Evolutionary conservation across 2,797 vertebrate species (phyloP).

Genomic region (Amniataba percoides): DNA sequence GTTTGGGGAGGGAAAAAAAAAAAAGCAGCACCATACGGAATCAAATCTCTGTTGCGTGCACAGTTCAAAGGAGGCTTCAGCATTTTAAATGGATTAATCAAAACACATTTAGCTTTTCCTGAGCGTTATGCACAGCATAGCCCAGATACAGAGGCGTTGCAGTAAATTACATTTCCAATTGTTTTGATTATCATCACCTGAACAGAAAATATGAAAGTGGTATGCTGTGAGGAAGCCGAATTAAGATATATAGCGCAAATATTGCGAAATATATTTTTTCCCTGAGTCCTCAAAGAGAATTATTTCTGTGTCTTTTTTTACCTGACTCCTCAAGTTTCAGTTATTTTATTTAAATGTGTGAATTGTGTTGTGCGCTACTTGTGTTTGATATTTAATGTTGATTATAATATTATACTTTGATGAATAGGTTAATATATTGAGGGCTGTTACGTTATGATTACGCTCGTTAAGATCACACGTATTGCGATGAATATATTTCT

Average conservation of each 20-base stretch:
- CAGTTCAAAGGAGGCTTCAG: slow-evolving; percentile 68
- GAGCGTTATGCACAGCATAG: slow-evolving; percentile 38
- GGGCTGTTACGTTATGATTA: slow-evolving; percentile 21
- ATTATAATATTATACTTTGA: slow-evolving; percentile 47
- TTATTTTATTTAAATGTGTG: slow-evolving; percentile 18
- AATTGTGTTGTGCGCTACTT: slow-evolving; percentile 9
- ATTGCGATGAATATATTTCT: slow-evolving; percentile 7
- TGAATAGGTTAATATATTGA: slow-evolving; percentile 22
- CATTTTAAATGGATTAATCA: slow-evolving; percentile 74
- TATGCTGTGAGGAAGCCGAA: slow-evolving; percentile 12
- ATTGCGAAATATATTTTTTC: slow-evolving; percentile 27
- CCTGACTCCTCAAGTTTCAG: slow-evolving; percentile 6
- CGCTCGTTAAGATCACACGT: slow-evolving; percentile 11
- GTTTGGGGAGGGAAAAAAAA: background rate
- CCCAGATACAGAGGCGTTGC: slow-evolving; percentile 50
- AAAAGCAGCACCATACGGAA: slow-evolving; percentile 45
- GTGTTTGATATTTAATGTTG: slow-evolving; percentile 36
- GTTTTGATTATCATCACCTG: slow-evolving; percentile 63
- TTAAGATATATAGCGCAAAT: slow-evolving; percentile 35
- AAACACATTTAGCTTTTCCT: slow-evolving; percentile 68
- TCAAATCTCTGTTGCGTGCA: slow-evolving; percentile 63
- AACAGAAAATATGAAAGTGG: slow-evolving; percentile 46
- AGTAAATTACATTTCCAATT: slow-evolving; percentile 61
- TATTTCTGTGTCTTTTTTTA: slow-evolving; percentile 1
- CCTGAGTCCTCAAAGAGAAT: background rate